Conservation (phyloP, 2,888 invertebrate genomes). For the Oscheius sp. region DNA sequence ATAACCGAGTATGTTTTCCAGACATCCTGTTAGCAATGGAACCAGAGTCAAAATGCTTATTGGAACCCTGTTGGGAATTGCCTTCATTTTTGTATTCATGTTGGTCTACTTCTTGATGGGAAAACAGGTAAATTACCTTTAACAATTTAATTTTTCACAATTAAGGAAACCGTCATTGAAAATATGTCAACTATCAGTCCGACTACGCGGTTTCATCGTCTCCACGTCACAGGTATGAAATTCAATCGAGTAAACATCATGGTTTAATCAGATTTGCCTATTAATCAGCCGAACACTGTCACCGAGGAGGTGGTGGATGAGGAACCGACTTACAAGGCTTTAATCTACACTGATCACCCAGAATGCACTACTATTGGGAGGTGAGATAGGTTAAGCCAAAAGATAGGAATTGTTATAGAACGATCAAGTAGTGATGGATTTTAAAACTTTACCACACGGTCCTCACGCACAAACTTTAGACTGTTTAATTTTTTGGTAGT, state of each 20-base stretch:
- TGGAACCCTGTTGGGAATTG: not conserved
- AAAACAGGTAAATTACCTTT: too few species aligned
- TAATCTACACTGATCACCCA: conserved; percentile 37
- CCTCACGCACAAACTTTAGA: too few species aligned
- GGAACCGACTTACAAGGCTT: conserved; percentile 33
- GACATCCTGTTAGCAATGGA: not conserved
- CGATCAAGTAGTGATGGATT: too few species aligned
- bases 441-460: too few species aligned
- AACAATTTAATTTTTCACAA: too few species aligned
- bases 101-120: too few species aligned
- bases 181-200: not conserved
- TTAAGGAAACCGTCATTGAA: not conserved
- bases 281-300: too few species aligned
- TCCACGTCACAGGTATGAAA: conserved; percentile 5
- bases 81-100: not conserved
- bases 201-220: conserved; percentile 16
- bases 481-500: too few species aligned
- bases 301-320: not conserved
- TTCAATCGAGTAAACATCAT: not conserved
- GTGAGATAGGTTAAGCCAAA: not conserved
- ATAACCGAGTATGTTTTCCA: conserved; percentile 3
- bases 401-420: too few species aligned
- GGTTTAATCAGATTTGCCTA: too few species aligned
- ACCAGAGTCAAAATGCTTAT: not conserved
- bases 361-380: conserved; percentile 43